These are phyloP conservation scores for Anabacerthia variegaticeps DNA, from an alignment of 2,797 vertebrate genomes.

Conservation along the genomic window DNA sequence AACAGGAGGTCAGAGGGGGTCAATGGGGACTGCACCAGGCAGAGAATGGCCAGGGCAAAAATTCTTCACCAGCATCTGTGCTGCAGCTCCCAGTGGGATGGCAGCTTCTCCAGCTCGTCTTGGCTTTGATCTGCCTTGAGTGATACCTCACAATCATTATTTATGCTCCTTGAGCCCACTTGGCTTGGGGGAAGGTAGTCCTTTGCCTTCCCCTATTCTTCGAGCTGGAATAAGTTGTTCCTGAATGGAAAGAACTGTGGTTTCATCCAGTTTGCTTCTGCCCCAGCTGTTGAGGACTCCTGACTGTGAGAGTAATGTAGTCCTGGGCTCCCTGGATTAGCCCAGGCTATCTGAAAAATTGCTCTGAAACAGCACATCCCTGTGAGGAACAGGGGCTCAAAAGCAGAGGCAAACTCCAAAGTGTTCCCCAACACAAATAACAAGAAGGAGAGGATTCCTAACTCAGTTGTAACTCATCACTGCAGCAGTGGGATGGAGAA, in stretches of 20 bases:
- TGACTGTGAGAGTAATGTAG: rapidly evolving
- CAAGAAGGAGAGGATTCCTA: neutral
- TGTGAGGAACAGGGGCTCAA: neutral
- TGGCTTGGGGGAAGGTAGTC: neutral
- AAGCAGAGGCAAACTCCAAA: neutral
- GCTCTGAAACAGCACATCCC: neutral
- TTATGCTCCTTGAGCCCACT: neutral
- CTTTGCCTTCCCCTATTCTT: neutral
- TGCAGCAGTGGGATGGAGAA: neutral
- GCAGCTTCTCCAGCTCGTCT: neutral
- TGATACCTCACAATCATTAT: neutral
- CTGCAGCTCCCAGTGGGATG: rapidly evolving
- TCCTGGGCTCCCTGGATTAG: neutral
- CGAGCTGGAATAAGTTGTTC: neutral
- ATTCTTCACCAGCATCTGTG: neutral
- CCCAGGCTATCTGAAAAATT: neutral
- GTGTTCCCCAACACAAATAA: neutral
- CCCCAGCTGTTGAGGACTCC: neutral
- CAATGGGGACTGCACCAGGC: too few species aligned
- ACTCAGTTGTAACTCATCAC: neutral
- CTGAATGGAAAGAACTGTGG: neutral
- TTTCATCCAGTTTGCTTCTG: neutral
- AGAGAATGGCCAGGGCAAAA: neutral
- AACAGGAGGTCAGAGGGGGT: neutral
- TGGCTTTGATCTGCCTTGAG: neutral